Evolutionary conservation across 2,113 vertebrate genomes (phyloP), one percentile per base, ranked within the genome.

Genomic region (Prinia subflava): DNA sequence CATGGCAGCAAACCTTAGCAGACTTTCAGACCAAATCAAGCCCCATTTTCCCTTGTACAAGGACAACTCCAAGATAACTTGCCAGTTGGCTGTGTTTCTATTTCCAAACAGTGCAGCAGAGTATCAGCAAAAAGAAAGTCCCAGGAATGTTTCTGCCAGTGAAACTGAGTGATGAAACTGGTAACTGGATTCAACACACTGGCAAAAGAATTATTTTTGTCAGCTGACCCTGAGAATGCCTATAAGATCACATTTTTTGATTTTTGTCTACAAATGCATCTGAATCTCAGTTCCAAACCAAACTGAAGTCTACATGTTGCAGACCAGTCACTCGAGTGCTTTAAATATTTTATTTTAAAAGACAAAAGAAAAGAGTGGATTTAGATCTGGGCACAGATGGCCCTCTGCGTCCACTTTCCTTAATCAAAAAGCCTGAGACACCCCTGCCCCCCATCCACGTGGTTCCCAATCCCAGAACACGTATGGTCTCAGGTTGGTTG

Each of bases 1-100:
- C 93, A 90, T 89, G 83, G 90, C 94, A 96, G 95, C 88, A 96
- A 83, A 93, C 78, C 64, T 75, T 75, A 94, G 85, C 69, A 88
- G 90, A 31, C n/a, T 83, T 89, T n/a, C 68, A 94, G 93, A 93
- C 68, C 92, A 94, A 90, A 90, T 46, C 93, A 81, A 95, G 83
- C 69, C 42, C 78, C 67, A 65, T 95, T 96, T 92, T 95, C 90
- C 88, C 60, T 59, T 59, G 47, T 64, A 70, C 93, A 92, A 96
- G 89, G 93, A 90, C 93, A 92, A 93, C 18, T 94, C 64, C 56
- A 71, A 96, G 94, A 92, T 93, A 94, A 89, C 56, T 74, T 68
- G 42, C 56, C 83, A 94, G 64, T 67, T 93, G 93, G 79, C 92
- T 16, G 60, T 16, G 22, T 83, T 94, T 89, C 71, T 88, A 18